Evolutionary conservation across 1,140 invertebrate genomes (phyloP).

Genomic region (Calliopsis andreniformis): DNA sequence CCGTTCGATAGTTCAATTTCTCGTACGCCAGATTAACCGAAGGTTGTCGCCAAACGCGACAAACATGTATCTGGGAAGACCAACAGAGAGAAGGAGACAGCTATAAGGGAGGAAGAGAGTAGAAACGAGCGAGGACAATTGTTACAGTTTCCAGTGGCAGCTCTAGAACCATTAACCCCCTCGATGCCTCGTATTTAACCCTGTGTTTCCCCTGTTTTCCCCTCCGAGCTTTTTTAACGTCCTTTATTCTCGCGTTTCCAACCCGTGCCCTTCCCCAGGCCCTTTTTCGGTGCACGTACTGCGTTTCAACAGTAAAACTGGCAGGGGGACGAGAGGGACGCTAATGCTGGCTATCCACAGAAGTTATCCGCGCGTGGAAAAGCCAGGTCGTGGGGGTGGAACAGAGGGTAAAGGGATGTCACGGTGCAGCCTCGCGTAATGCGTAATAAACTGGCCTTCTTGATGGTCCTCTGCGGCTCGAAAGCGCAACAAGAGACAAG

Average conservation of each 20-base stretch:
- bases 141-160: background rate
- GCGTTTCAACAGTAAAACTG: background rate
- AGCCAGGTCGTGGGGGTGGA: background rate
- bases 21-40: conserved; percentile 25
- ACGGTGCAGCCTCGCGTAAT: no score
- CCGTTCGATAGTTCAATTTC: background rate
- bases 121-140: background rate
- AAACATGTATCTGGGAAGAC: background rate
- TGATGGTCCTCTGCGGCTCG: conserved; percentile 35
- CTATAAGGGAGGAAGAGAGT: no score
- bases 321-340: background rate
- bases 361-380: conserved; percentile 17
- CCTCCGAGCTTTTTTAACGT: background rate
- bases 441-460: conserved; percentile 55
- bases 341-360: background rate
- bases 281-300: background rate
- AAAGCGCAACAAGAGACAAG: conserved; percentile 38
- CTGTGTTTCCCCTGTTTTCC: background rate
- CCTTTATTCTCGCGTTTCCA: background rate
- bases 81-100: background rate
- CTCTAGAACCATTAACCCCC: conserved; percentile 5
- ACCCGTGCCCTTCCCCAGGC: background rate
- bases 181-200: conserved; percentile 11
- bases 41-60: conserved; percentile 8
- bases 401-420: background rate